Conservation (phyloP, 2,888 invertebrate species). For the Diarsia brunnea region DNA sequence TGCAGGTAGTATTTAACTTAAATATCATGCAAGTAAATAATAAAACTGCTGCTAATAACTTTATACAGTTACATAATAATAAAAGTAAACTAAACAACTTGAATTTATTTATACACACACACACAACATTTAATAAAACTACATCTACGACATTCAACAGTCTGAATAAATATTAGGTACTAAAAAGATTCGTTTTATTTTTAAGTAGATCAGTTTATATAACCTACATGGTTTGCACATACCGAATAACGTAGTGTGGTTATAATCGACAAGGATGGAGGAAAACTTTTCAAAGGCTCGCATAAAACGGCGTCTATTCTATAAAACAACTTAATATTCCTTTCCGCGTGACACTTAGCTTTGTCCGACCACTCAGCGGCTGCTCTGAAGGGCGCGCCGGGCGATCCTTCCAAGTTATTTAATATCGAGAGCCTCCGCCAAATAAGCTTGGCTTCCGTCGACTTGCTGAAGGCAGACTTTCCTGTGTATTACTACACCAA, state of each 20-base stretch:
- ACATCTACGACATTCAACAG: constrained; percentile 25
- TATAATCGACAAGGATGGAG: neutral
- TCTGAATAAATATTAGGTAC: neutral
- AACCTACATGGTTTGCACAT: neutral
- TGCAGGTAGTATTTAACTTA: neutral
- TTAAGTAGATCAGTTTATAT: neutral
- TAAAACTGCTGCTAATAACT: neutral
- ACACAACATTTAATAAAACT: neutral
- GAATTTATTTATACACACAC: neutral
- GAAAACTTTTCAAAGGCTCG: constrained; percentile 3
- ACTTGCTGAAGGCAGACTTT: constrained; percentile 25
- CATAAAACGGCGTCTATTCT: constrained; percentile 14
- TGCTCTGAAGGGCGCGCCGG: constrained; percentile 27
- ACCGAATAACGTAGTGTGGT: neutral
- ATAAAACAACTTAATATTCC: constrained; percentile 33
- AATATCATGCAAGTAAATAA: neutral
- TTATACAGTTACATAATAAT: neutral
- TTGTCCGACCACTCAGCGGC: constrained; percentile 30
- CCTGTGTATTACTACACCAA: constrained; percentile 20
- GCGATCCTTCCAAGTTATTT: constrained; percentile 62
- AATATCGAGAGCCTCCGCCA: constrained; percentile 55
- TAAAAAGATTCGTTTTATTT: neutral
- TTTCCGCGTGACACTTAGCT: constrained; percentile 27
- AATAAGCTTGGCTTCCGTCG: constrained; percentile 35
- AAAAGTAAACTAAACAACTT: neutral